These are phyloP conservation scores for Cirrhinus molitorella DNA, from an alignment of 2,797 vertebrate species.

Conservation along the genomic window DNA sequence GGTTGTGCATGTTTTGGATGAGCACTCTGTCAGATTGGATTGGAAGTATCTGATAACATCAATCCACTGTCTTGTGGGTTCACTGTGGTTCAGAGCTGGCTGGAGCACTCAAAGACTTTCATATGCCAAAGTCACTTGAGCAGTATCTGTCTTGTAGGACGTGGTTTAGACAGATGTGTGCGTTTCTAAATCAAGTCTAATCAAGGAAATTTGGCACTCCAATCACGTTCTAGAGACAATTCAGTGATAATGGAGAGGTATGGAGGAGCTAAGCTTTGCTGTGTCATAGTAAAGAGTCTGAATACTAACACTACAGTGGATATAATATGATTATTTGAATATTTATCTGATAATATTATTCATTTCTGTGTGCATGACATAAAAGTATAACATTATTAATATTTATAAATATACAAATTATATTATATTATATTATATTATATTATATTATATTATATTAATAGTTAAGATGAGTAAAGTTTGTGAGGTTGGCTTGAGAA, in stretches of 20 bases:
- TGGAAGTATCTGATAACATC: slow-evolving; percentile 10
- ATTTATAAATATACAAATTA: background rate
- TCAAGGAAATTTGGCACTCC: background rate
- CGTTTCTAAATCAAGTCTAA: background rate
- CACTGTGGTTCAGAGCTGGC: slow-evolving; percentile 5
- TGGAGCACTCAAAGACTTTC: background rate
- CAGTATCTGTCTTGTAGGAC: background rate
- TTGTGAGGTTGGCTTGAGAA: too few relatives aligned
- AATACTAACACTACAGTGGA: background rate
- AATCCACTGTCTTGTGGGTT: background rate
- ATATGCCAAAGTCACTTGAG: background rate
- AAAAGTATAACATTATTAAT: background rate
- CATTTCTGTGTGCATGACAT: too few relatives aligned
- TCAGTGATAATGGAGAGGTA: background rate
- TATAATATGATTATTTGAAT: background rate
- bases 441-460: too few relatives aligned
- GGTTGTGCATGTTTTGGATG: background rate
- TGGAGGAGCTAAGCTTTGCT: background rate
- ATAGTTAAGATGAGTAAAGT: too few relatives aligned
- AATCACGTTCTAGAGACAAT: background rate
- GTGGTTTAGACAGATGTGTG: slow-evolving; percentile 1
- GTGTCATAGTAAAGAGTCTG: background rate
- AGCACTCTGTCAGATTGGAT: background rate
- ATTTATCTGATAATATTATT: background rate
- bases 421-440: background rate